These are phyloP conservation scores for Taeniopygia guttata DNA, from an alignment of 2,797 vertebrate species.

Conservation along the genomic window DNA sequence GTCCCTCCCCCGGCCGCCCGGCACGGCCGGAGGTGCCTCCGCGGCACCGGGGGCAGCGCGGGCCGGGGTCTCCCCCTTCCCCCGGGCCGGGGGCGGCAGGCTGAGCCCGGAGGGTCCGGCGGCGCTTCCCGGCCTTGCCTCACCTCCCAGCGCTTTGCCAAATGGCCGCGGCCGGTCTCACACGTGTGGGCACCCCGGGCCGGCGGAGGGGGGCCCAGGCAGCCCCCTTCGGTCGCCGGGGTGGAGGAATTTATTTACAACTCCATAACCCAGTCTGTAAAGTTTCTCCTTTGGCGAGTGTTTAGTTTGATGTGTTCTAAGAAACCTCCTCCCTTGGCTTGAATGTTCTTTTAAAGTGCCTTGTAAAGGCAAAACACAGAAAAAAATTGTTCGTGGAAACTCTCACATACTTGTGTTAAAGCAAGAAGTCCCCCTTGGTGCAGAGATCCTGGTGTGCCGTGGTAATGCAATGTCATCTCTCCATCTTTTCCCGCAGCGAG, in stretches of 20 bases:
- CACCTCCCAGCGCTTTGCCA: not conserved
- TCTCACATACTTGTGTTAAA: not conserved
- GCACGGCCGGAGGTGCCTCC: not conserved
- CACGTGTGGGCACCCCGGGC: not conserved
- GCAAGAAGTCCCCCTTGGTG: not conserved
- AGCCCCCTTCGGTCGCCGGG: not conserved
- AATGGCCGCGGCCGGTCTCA: constrained; percentile 22
- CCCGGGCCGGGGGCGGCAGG: not conserved
- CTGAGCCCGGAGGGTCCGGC: not conserved
- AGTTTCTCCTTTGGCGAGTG: not conserved
- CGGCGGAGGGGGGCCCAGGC: not conserved
- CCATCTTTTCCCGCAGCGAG: constrained; percentile 69
- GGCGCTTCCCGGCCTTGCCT: not conserved
- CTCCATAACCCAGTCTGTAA: not conserved
- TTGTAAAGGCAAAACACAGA: not conserved
- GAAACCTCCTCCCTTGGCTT: not conserved
- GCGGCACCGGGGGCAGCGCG: not conserved
- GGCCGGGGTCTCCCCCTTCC: not conserved
- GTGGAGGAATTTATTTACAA: not conserved
- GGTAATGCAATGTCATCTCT: constrained; percentile 49
- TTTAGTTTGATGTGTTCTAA: not conserved
- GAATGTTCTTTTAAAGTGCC: not conserved
- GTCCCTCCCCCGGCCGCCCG: not conserved
- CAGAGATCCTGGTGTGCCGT: accelerated
- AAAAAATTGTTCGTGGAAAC: not conserved